A percentile compares a stretch with the other conserved stretches of the same genome.
Conservation (phyloP, 2,888 invertebrate species). For the Spilarctia lutea region DNA sequence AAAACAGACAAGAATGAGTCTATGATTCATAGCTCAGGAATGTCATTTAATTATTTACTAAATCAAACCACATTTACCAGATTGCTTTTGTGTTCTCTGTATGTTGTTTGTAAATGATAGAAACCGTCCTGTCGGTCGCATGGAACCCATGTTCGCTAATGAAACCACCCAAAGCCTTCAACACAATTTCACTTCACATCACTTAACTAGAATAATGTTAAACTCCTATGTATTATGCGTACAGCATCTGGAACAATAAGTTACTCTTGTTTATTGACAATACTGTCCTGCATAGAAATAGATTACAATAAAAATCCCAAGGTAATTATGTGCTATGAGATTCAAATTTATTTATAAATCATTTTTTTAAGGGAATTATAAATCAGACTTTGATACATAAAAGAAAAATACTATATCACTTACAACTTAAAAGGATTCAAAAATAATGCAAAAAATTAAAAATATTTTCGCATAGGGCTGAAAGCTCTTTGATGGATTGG, state of each 20-base stretch:
- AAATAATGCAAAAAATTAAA: slow-evolving; percentile 34
- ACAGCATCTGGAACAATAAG: slow-evolving; percentile 69
- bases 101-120: slow-evolving; percentile 87
- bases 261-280: slow-evolving; percentile 62
- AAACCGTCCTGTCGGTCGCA: slow-evolving; percentile 88
- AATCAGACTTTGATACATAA: not conserved
- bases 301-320: slow-evolving; percentile 72
- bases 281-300: slow-evolving; percentile 68
- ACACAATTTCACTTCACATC: slow-evolving; percentile 66
- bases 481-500: slow-evolving; percentile 50
- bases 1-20: slow-evolving; percentile 59
- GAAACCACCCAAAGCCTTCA: slow-evolving; percentile 55
- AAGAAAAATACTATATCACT: slow-evolving; percentile 37
- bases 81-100: slow-evolving; percentile 85
- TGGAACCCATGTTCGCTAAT: slow-evolving; percentile 85
- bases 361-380: not conserved
- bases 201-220: slow-evolving; percentile 36
- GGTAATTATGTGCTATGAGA: slow-evolving; percentile 41
- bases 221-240: slow-evolving; percentile 58
- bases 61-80: slow-evolving; percentile 70
- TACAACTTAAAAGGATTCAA: slow-evolving; percentile 45
- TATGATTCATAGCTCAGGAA: slow-evolving; percentile 67
- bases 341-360: slow-evolving; percentile 6
- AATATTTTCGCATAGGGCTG: slow-evolving; percentile 40
- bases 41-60: slow-evolving; percentile 44